Conservation (phyloP, 2,888 invertebrate genomes). For the Gnatocerus cornutus region DNA sequence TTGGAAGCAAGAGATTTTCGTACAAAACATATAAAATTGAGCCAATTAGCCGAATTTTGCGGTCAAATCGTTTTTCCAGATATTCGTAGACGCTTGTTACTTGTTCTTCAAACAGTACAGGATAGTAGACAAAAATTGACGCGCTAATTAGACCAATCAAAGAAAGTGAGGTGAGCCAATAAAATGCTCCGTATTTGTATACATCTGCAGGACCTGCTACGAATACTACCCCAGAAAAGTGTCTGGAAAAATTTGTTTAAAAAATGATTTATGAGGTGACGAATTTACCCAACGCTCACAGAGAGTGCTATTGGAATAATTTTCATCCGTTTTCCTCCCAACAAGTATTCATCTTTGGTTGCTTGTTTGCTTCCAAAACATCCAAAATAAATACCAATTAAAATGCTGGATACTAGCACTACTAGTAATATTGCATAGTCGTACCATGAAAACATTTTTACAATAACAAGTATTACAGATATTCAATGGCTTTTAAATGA, state of each 20-base stretch:
- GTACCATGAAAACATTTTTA: neutral
- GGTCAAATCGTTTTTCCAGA: constrained; percentile 13
- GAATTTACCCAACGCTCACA: neutral
- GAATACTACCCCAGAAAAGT: neutral
- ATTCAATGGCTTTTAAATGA: no score
- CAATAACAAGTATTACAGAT: no score
- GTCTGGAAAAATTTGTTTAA: constrained; percentile 2
- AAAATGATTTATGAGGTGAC: neutral
- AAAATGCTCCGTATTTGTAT: constrained; percentile 2
- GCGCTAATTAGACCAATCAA: neutral
- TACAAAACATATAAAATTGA: neutral
- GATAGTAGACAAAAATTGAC: constrained; percentile 4
- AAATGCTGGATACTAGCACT: neutral
- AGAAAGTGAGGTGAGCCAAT: neutral
- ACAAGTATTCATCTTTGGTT: neutral
- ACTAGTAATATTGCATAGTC: neutral
- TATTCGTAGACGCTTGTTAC: constrained; percentile 7
- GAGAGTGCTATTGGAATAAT: neutral
- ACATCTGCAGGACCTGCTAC: neutral
- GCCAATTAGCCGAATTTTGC: neutral
- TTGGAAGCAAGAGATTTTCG: neutral
- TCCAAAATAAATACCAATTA: neutral
- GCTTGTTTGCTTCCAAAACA: constrained; percentile 1
- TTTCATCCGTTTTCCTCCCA: neutral
- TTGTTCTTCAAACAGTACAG: constrained; percentile 1